Evolutionary conservation across 2,888 invertebrate species (phyloP).

Genomic region (Apodemia hepburni): DNA sequence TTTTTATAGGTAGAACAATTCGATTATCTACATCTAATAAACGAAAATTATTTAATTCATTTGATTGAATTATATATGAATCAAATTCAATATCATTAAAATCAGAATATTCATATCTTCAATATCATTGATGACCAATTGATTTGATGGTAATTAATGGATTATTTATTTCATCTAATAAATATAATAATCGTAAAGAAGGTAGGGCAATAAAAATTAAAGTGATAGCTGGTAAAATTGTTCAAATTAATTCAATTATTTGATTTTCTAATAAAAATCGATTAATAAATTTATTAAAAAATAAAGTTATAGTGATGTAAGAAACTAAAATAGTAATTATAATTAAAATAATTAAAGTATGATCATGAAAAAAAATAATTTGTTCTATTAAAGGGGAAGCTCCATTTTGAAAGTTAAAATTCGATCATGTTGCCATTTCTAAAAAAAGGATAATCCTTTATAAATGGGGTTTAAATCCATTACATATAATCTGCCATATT

Average conservation of each 20-base stretch:
- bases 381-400: slow-evolving; percentile 83
- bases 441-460: slow-evolving; percentile 83
- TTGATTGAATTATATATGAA: slow-evolving; percentile 33
- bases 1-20: slow-evolving; percentile 78
- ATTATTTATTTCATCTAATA: slow-evolving; percentile 81
- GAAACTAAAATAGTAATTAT: slow-evolving; percentile 81
- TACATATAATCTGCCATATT: slow-evolving; percentile 80
- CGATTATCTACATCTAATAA: slow-evolving; percentile 71
- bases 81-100: slow-evolving; percentile 41
- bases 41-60: slow-evolving; percentile 26
- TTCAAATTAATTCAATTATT: slow-evolving; percentile 63
- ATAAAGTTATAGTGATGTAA: slow-evolving; percentile 76
- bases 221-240: slow-evolving; percentile 73
- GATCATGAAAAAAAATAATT: slow-evolving; percentile 83
- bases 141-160: slow-evolving; percentile 77
- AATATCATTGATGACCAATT: slow-evolving; percentile 84
- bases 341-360: slow-evolving; percentile 80
- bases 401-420: slow-evolving; percentile 80
- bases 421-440: slow-evolving; percentile 82
- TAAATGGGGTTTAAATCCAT: slow-evolving; percentile 84
- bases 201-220: slow-evolving; percentile 83
- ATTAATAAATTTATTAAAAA: slow-evolving; percentile 79
- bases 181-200: slow-evolving; percentile 80
- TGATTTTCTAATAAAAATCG: slow-evolving; percentile 78
- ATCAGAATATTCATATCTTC: slow-evolving; percentile 84